A percentile compares a stretch with the other conserved stretches of the same genome.
Conservation (phyloP, 2,888 invertebrate species). For the Acleris sparsana region DNA sequence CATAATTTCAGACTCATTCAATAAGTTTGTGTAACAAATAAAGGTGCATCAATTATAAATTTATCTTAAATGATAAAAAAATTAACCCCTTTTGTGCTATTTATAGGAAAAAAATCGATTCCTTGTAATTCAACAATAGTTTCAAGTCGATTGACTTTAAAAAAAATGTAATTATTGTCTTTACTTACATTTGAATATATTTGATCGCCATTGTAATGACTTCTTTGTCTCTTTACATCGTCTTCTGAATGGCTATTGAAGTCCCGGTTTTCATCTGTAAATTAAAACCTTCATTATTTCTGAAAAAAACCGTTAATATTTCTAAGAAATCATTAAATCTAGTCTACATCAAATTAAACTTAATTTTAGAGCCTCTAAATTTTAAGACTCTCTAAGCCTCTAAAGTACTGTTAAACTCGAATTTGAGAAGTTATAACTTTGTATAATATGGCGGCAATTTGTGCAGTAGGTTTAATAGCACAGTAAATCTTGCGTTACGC, state of each 20-base stretch:
- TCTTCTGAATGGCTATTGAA: conserved; percentile 94
- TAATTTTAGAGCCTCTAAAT: conserved; percentile 10
- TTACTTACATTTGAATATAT: conserved; percentile 93
- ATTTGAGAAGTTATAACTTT: conserved; percentile 60
- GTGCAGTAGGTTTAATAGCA: conserved; percentile 72
- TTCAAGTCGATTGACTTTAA: too few relatives aligned
- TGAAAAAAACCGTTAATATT: too few relatives aligned
- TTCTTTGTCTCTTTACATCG: conserved; percentile 93
- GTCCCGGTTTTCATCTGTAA: conserved; percentile 93
- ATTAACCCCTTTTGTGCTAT: too few relatives aligned
- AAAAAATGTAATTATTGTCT: neutral
- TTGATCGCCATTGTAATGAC: conserved; percentile 94
- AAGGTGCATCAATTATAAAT: too few relatives aligned
- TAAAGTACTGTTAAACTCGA: conserved; percentile 15
- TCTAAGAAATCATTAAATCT: too few relatives aligned
- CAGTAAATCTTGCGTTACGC: conserved; percentile 75
- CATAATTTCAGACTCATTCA: too few relatives aligned
- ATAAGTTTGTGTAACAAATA: too few relatives aligned
- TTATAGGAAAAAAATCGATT: too few relatives aligned
- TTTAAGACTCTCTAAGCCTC: conserved; percentile 9
- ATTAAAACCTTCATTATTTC: conserved; percentile 38
- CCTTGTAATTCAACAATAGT: too few relatives aligned
- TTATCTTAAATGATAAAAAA: too few relatives aligned
- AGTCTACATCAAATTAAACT: neutral
- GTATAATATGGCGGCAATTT: conserved; percentile 66